Evolutionary conservation across 2,888 invertebrate species (phyloP).

Genomic region (Scrobipalpa costella): DNA sequence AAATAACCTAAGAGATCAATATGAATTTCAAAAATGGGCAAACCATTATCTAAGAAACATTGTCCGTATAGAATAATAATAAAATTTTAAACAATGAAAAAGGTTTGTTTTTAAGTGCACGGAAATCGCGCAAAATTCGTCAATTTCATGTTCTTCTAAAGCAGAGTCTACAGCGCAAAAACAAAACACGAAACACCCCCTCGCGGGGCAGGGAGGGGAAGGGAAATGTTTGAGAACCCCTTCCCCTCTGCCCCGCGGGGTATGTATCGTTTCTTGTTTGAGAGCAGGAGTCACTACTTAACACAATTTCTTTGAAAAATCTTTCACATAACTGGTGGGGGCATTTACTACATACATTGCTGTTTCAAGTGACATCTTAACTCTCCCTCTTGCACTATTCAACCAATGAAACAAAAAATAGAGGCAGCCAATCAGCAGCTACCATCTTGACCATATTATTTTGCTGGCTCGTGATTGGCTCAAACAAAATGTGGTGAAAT

Average conservation of each 20-base stretch:
- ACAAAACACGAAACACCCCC: too few species aligned
- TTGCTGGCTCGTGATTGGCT: not conserved
- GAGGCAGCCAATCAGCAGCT: not conserved
- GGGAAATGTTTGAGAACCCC: too few species aligned
- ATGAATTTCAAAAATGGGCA: conserved; percentile 54
- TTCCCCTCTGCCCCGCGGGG: too few species aligned
- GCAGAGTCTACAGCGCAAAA: too few species aligned
- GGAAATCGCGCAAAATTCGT: conserved; percentile 6
- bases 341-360: not conserved
- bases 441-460: not conserved
- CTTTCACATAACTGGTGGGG: conserved; percentile 8
- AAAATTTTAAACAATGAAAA: conserved; percentile 13
- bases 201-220: too few species aligned
- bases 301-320: not conserved
- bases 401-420: not conserved
- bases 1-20: conserved; percentile 52
- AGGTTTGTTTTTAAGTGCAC: not conserved
- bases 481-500: not conserved
- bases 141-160: too few species aligned
- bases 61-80: not conserved
- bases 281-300: too few species aligned
- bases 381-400: not conserved
- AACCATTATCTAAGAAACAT: conserved; percentile 42
- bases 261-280: too few species aligned
- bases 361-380: not conserved